phyloP scores from a whole-genome alignment of 1,140 invertebrate species.

The Drosophila burlai region DNA sequence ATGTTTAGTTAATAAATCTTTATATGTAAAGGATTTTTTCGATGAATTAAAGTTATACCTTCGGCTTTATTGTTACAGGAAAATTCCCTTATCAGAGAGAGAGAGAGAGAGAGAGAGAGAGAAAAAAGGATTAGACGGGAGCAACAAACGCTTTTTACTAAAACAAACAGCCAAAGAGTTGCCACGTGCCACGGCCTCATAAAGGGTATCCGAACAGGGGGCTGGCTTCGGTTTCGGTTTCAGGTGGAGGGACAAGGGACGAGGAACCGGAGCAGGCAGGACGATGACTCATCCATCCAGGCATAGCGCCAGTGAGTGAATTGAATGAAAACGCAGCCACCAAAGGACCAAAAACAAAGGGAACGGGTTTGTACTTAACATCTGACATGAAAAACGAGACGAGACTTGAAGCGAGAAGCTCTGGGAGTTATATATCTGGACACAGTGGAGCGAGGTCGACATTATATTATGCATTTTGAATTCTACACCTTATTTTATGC shows the following conservation, averaged over 20 bases:
- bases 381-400: conserved; percentile 61
- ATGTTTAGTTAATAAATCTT: no score
- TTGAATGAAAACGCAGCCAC: conserved; percentile 52
- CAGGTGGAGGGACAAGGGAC: not conserved
- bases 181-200: conserved; percentile 51
- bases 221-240: not conserved
- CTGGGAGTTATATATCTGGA: not conserved
- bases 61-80: not conserved
- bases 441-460: not conserved
- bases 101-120: not conserved
- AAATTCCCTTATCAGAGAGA: not conserved
- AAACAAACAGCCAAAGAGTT: conserved; percentile 65
- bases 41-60: not conserved
- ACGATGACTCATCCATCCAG: conserved; percentile 68
- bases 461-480: not conserved
- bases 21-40: not conserved
- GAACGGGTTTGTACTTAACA: conserved; percentile 63
- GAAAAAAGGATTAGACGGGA: conserved; percentile 47
- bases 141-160: conserved; percentile 67
- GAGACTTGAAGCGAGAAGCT: conserved; percentile 12
- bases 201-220: not conserved
- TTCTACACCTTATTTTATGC: not conserved
- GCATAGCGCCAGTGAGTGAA: conserved; percentile 64
- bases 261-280: not conserved
- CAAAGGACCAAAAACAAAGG: conserved; percentile 16